A percentile compares a stretch with the other conserved stretches of the same genome.
Conservation (phyloP, 2,797 vertebrate genomes). For the Dallia pectoralis region DNA sequence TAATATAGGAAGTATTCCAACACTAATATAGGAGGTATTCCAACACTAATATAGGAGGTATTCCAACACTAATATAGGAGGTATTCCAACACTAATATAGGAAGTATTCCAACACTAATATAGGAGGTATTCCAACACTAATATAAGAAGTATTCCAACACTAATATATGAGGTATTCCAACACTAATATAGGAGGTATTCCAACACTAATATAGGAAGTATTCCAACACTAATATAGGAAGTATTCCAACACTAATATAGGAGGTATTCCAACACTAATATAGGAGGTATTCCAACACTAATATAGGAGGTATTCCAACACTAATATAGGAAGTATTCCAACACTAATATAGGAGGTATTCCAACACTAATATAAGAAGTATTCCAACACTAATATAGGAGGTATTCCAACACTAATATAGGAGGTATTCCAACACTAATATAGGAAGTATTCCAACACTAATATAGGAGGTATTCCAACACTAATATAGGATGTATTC, state of each 20-base stretch:
- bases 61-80: constrained; percentile 22
- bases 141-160: no score
- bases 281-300: constrained; percentile 34
- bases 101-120: no score
- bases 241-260: no score
- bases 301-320: constrained; percentile 40
- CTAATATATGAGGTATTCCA: constrained; percentile 35
- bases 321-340: no score
- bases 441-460: no score
- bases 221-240: constrained; percentile 21
- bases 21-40: no score
- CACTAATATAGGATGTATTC: no score
- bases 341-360: constrained; percentile 15
- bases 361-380: no score
- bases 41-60: constrained; percentile 29
- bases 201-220: no score
- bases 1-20: background rate
- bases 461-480: background rate
- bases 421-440: constrained; percentile 46
- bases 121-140: no score
- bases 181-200: constrained; percentile 34
- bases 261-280: no score
- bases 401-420: constrained; percentile 37
- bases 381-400: constrained; percentile 2
- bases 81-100: constrained; percentile 52